Evolutionary conservation across 2,888 invertebrate genomes (phyloP), one percentile per base, ranked within the genome.

Genomic region (Drosophila mettleri): DNA sequence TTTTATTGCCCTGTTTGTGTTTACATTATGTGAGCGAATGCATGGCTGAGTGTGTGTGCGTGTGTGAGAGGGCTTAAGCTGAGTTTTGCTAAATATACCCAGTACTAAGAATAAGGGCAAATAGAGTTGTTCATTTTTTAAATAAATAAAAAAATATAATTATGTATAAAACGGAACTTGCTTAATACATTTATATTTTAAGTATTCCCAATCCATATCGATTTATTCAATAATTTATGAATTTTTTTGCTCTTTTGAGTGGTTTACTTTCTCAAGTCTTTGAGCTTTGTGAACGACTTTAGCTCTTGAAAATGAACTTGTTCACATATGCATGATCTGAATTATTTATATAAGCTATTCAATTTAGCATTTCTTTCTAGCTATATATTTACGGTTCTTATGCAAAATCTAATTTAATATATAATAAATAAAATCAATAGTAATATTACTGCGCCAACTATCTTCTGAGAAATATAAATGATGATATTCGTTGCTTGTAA

Each of bases 1-100:
- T 77, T 74, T 55, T 73, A 68, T 78, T 51, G 63, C 57, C 52
- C 49, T 34, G 41, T 43, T 58, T 61, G 38, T 73, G 73, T 75
- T 68, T 78, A 64, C 36, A 63, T 38, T 54, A 59, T 38, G 46
- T 16, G 43, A 57, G 33, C 9, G 43, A 54, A 29, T 46, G 12
- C n/a, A 22, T 31, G 18, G 14, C 36, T 39, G 20, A 33, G 43
- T 27, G 14, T 39, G 31, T 31, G 34, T 39, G 51, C 46, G 27
- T 12, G 14, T 12, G n/a, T 33, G 34, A 4, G 24, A n/a, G 53
- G 1, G 2, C 9, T n/a, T 53, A n/a, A 16, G 38, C 45, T 46
- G 16, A 45, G 53, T 38, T 45, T 3, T 10, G 31, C 10, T 31
- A 38, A 39, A 38, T 31, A 24, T 59, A 58, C 33, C 9, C 55